Conservation (phyloP, 2,888 invertebrate genomes). For the Vannuccia rotundouncinata region DNA sequence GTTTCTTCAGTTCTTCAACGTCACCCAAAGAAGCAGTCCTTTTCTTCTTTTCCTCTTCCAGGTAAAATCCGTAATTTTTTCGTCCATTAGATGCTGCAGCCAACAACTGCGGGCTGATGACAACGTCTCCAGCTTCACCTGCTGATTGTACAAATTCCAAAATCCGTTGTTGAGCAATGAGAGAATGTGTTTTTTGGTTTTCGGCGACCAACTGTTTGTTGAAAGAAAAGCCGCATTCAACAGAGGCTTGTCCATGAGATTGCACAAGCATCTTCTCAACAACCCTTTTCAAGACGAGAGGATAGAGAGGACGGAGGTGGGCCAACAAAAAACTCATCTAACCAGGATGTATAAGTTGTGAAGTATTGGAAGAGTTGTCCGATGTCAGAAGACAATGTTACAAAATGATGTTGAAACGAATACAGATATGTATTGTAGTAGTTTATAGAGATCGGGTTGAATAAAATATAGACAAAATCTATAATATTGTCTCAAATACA, state of each 20-base stretch:
- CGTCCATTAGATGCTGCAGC: not conserved
- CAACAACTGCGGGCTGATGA: constrained; percentile 1
- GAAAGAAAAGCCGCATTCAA: constrained; percentile 1
- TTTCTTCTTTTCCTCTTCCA: constrained; percentile 23
- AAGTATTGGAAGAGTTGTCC: not conserved
- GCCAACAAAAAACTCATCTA: constrained; percentile 7
- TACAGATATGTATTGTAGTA: too few species aligned
- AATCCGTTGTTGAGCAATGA: constrained; percentile 22
- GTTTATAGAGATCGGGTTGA: too few species aligned
- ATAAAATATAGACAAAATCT: too few species aligned
- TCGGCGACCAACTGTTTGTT: constrained; percentile 29
- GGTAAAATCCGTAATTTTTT: not conserved
- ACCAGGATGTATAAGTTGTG: not conserved
- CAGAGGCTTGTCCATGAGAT: constrained; percentile 10
- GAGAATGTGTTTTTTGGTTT: constrained; percentile 10
- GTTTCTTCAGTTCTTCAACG: constrained; percentile 12
- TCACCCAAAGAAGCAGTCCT: not conserved
- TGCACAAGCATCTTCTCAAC: not conserved
- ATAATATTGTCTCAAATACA: too few species aligned
- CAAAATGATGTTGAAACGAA: too few species aligned
- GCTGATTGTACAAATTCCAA: constrained; percentile 13
- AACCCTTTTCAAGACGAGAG: constrained; percentile 23
- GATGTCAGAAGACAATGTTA: not conserved
- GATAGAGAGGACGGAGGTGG: constrained; percentile 12
- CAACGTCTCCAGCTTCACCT: constrained; percentile 6